These are phyloP conservation scores for Andrena camellia DNA, from an alignment of 2,888 invertebrate genomes.

Conservation along the genomic window DNA sequence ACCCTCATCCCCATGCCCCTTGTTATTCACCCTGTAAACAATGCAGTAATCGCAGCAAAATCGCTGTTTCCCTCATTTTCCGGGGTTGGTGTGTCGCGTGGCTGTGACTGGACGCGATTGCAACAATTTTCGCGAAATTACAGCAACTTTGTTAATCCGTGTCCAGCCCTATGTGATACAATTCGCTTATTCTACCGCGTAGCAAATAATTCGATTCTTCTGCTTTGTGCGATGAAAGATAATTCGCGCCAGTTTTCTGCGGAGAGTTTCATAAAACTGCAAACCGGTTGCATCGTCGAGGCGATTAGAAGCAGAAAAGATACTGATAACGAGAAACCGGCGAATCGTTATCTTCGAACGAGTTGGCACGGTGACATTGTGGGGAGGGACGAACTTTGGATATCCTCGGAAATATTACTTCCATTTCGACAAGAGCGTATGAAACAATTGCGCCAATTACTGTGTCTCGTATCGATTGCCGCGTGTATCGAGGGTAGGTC, in stretches of 20 bases:
- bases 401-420: neutral
- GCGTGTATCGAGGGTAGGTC: neutral
- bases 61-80: neutral
- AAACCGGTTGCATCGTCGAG: too few relatives aligned
- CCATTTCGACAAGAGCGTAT: neutral
- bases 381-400: neutral
- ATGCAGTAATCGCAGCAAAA: constrained; percentile 14
- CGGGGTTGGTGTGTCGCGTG: neutral
- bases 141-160: neutral
- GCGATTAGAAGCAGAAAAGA: too few relatives aligned
- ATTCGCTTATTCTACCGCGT: neutral
- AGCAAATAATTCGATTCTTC: neutral
- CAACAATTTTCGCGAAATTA: neutral
- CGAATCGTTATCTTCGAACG: too few relatives aligned
- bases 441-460: neutral
- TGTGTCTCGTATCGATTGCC: neutral
- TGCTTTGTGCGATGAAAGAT: too few relatives aligned
- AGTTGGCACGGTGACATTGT: too few relatives aligned
- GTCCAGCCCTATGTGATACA: neutral
- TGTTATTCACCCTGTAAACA: constrained; percentile 11
- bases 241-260: too few relatives aligned
- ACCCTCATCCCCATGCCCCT: constrained; percentile 12
- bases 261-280: too few relatives aligned
- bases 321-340: too few relatives aligned
- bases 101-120: neutral